These are phyloP conservation scores for Muschampia plurimacula DNA, from an alignment of 2,888 invertebrate species.

Conservation along the genomic window DNA sequence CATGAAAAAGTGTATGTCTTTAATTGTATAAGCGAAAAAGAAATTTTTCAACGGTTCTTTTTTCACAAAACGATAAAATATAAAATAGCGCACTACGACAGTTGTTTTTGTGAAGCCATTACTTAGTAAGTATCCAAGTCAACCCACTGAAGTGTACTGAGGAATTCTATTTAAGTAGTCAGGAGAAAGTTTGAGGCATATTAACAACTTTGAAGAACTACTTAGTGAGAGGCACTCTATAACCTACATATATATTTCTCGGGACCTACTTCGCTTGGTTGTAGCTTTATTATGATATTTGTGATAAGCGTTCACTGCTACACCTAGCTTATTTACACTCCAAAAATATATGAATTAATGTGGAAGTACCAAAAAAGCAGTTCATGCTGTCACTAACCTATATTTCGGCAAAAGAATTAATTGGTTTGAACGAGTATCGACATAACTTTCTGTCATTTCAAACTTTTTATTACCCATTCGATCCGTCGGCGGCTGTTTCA, in stretches of 20 bases:
- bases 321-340: no score
- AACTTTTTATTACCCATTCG: slow-evolving; percentile 36
- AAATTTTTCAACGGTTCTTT: not conserved
- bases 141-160: slow-evolving; percentile 51
- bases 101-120: slow-evolving; percentile 43
- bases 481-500: slow-evolving; percentile 34
- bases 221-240: slow-evolving; percentile 15
- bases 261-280: not conserved
- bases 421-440: slow-evolving; percentile 31
- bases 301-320: no score
- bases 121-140: slow-evolving; percentile 47
- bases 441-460: slow-evolving; percentile 25
- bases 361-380: not conserved
- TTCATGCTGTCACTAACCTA: slow-evolving; percentile 15
- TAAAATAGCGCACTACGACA: not conserved
- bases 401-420: slow-evolving; percentile 25
- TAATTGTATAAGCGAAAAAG: not conserved
- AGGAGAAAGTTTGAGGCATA: slow-evolving; percentile 55
- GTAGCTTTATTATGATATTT: not conserved
- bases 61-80: not conserved
- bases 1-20: not conserved
- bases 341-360: not conserved
- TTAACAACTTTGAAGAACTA: slow-evolving; percentile 12
- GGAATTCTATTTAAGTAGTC: slow-evolving; percentile 70
- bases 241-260: not conserved